Conservation (phyloP, 2,797 vertebrate species). For the Pangasius krempfi region DNA sequence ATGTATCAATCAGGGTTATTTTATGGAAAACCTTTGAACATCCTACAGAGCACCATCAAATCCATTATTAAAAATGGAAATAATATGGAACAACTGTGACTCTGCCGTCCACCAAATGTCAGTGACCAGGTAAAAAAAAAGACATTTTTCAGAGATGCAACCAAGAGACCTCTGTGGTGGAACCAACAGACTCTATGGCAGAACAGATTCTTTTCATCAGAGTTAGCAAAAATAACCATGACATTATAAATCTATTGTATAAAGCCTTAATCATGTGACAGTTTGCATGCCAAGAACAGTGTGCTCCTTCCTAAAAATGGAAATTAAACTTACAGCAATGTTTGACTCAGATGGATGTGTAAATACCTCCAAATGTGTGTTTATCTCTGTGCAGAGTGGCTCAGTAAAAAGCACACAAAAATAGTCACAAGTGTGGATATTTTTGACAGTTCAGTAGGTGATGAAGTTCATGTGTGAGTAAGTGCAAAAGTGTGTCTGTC, state of each 20-base stretch:
- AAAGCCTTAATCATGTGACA: neutral
- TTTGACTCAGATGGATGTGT: neutral
- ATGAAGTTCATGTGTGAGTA: slow-evolving; percentile 42
- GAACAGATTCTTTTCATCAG: neutral
- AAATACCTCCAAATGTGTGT: slow-evolving; percentile 12
- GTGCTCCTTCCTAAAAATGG: neutral
- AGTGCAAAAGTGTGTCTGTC: slow-evolving; percentile 30
- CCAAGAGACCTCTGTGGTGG: neutral
- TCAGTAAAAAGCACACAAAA: neutral
- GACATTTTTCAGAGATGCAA: neutral
- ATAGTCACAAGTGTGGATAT: slow-evolving; percentile 19
- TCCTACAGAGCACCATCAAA: neutral
- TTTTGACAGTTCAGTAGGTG: slow-evolving; percentile 35
- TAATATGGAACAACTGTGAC: too few relatives aligned
- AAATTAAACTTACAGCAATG: neutral
- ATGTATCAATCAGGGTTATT: neutral
- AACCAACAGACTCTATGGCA: neutral
- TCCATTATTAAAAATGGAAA: neutral
- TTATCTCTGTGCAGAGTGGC: slow-evolving; percentile 16
- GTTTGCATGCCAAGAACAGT: neutral
- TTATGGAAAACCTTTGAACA: neutral
- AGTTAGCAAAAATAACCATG: neutral
- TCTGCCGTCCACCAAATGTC: neutral
- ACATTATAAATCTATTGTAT: neutral
- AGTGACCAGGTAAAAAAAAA: neutral